These are phyloP conservation scores for Eclectus roratus DNA, from an alignment of 2,113 vertebrate genomes.

Conservation along the genomic window DNA sequence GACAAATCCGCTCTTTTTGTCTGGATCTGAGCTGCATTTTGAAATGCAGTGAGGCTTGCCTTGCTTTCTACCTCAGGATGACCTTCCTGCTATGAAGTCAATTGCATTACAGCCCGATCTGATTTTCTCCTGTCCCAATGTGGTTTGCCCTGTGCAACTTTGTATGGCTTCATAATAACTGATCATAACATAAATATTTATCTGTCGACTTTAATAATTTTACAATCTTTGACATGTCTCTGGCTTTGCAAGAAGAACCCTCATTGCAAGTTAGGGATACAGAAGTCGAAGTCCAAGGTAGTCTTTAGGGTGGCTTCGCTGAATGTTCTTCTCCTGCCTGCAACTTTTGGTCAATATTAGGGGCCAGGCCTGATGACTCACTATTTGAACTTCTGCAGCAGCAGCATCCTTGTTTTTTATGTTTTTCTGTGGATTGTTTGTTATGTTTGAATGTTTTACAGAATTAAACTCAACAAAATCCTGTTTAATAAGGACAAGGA, in stretches of 20 bases:
- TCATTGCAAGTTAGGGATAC: not conserved
- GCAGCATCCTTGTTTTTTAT: not conserved
- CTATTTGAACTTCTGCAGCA: not conserved
- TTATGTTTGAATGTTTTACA: slow-evolving; percentile 5
- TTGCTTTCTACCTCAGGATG: not conserved
- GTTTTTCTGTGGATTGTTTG: slow-evolving; percentile 27
- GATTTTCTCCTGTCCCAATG: not conserved
- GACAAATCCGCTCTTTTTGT: not conserved
- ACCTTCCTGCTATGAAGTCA: not conserved
- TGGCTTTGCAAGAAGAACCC: not conserved
- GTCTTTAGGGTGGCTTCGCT: not conserved
- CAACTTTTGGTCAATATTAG: not conserved
- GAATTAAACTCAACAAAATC: not conserved
- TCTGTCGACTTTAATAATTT: not conserved
- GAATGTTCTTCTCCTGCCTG: not conserved
- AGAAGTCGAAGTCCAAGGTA: not conserved
- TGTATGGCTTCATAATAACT: not conserved
- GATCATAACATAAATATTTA: not conserved
- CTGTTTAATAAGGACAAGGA: not conserved
- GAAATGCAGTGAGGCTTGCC: not conserved
- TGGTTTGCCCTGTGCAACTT: not conserved
- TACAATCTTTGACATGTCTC: not conserved
- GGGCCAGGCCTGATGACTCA: not conserved
- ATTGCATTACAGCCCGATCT: not conserved
- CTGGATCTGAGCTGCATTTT: not conserved